Percentiles rank a stretch among this genome's conserved stretches.
Conservation (phyloP, 2,113 vertebrate species). For the Phyllostomus hastatus region DNA sequence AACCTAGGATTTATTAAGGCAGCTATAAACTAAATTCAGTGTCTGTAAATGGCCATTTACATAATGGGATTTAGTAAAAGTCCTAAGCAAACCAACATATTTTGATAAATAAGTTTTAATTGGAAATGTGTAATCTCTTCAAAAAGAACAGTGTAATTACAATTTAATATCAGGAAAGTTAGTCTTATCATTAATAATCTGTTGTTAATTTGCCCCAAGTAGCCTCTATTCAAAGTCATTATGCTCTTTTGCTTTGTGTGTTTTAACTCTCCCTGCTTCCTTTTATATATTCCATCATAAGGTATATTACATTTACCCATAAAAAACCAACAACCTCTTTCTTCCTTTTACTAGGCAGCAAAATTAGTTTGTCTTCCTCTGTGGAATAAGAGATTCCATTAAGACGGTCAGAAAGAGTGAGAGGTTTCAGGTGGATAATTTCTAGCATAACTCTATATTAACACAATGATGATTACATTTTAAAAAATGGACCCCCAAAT, state of each 20-base stretch:
- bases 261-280: slow-evolving; percentile 15
- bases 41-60: slow-evolving; percentile 6
- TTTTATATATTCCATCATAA: not conserved
- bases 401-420: slow-evolving; percentile 15
- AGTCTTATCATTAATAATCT: slow-evolving; percentile 31
- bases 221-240: slow-evolving; percentile 20
- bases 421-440: slow-evolving; percentile 22
- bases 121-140: slow-evolving; percentile 43
- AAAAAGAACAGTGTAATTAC: slow-evolving; percentile 20
- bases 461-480: not conserved
- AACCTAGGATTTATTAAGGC: slow-evolving; percentile 7
- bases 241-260: slow-evolving; percentile 21
- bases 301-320: not conserved
- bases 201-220: slow-evolving; percentile 32
- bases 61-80: slow-evolving; percentile 28
- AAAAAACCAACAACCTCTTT: not conserved
- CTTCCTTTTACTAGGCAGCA: not conserved
- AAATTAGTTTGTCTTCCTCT: slow-evolving; percentile 35
- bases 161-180: slow-evolving; percentile 28
- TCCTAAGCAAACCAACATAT: not conserved
- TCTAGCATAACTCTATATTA: slow-evolving; percentile 27
- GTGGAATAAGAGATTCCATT: slow-evolving; percentile 6
- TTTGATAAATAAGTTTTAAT: slow-evolving; percentile 49
- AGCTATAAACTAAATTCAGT: slow-evolving; percentile 47
- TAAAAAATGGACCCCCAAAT: not conserved